These are phyloP conservation scores for Solenodon paradoxus DNA, from an alignment of 2,113 vertebrate genomes.

Conservation along the genomic window DNA sequence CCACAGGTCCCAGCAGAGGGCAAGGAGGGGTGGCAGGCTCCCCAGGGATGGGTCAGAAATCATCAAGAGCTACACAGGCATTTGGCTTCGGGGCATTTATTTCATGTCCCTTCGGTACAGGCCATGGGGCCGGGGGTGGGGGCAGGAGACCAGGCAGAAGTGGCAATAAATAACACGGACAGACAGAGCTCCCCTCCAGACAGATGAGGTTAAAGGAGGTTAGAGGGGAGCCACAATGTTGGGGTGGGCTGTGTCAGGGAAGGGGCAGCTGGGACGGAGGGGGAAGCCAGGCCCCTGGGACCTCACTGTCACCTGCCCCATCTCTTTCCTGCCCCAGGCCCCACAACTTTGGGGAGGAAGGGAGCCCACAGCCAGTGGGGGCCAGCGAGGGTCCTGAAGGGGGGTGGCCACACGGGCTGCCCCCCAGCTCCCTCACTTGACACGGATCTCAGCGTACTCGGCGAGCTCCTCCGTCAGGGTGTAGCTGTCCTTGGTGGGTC, in stretches of 20 bases:
- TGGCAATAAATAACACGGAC: slow-evolving; percentile 75
- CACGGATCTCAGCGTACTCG: slow-evolving; percentile 81
- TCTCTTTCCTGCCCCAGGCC: not conserved
- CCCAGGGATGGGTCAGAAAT: not conserved
- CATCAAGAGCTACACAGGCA: not conserved
- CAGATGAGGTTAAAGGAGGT: slow-evolving; percentile 66
- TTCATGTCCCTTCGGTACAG: slow-evolving; percentile 42
- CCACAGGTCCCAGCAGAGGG: not conserved
- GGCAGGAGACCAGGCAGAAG: slow-evolving; percentile 27
- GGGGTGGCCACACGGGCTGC: not conserved
- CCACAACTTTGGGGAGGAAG: not conserved
- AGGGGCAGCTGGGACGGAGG: not conserved
- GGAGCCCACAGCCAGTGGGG: slow-evolving; percentile 55
- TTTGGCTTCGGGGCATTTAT: slow-evolving; percentile 61
- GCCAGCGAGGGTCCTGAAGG: slow-evolving; percentile 38
- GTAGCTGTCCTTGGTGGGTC: slow-evolving; percentile 80
- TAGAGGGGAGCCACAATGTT: slow-evolving; percentile 40
- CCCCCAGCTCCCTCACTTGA: slow-evolving; percentile 75
- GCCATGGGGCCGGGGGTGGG: not conserved
- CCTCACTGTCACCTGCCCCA: not conserved
- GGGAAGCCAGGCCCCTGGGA: slow-evolving; percentile 7
- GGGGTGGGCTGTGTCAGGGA: not conserved
- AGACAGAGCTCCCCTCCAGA: slow-evolving; percentile 69
- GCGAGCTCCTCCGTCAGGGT: slow-evolving; percentile 81
- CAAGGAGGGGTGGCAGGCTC: not conserved